Evolutionary conservation across 2,113 vertebrate genomes (phyloP).

Genomic region (Heterocephalus glaber): DNA sequence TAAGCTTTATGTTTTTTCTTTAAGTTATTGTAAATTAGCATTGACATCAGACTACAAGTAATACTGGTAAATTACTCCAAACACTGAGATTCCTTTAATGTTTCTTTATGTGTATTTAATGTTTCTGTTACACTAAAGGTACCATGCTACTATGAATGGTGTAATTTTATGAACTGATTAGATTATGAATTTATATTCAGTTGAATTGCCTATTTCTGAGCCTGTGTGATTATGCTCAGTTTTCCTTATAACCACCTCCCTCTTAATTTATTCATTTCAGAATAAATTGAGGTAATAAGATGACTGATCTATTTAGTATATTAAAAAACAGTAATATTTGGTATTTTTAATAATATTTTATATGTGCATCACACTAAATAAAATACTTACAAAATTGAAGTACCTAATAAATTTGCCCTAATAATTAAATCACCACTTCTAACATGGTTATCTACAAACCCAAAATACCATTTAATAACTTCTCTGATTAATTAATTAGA

Average conservation of each 20-base stretch:
- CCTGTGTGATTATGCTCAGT: background rate
- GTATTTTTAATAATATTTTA: background rate
- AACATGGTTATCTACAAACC: background rate
- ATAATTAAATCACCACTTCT: background rate
- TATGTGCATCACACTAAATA: background rate
- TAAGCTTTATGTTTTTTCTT: background rate
- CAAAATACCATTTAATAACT: background rate
- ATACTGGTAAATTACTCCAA: constrained; percentile 1
- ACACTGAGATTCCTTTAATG: background rate
- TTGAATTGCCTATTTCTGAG: background rate
- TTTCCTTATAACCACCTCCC: background rate
- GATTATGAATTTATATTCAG: background rate
- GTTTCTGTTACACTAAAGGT: background rate
- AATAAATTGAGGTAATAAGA: constrained; percentile 31
- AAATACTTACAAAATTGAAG: constrained; percentile 25
- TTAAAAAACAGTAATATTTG: constrained; percentile 18
- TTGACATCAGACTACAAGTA: background rate
- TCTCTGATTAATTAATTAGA: background rate
- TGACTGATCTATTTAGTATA: background rate
- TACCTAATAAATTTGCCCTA: background rate
- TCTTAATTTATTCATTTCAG: background rate
- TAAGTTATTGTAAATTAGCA: background rate
- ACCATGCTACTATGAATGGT: background rate
- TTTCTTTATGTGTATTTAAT: background rate
- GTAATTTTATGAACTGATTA: background rate